A percentile compares a stretch with the other conserved stretches of the same genome.
These are phyloP conservation scores for Podarcis siculus DNA, from an alignment of 2,797 vertebrate species.

Conservation along the genomic window DNA sequence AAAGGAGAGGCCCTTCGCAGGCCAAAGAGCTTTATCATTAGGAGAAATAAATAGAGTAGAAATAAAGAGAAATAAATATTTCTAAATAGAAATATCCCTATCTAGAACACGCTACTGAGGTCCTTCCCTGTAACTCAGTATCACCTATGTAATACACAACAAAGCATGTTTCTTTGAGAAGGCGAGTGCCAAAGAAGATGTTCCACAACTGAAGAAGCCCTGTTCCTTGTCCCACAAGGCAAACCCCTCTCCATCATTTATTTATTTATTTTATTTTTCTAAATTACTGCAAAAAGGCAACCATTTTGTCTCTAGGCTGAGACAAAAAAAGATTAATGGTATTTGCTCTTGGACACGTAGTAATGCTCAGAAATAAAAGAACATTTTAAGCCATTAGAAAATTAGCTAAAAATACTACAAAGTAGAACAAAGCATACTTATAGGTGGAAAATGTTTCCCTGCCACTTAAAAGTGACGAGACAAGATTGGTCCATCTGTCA, in stretches of 20 bases:
- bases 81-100: too few relatives aligned
- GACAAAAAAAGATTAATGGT: background rate
- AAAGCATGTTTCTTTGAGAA: background rate
- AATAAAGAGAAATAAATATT: too few relatives aligned
- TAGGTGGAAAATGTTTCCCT: conserved; percentile 6
- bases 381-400: background rate
- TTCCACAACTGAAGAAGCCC: background rate
- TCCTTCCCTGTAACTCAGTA: too few relatives aligned
- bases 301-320: background rate
- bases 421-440: conserved; percentile 6
- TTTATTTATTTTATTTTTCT: background rate
- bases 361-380: background rate
- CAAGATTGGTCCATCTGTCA: conserved; percentile 31
- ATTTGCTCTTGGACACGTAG: background rate
- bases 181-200: background rate
- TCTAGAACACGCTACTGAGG: too few relatives aligned
- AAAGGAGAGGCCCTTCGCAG: background rate
- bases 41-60: too few relatives aligned
- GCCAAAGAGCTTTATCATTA: background rate
- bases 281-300: background rate
- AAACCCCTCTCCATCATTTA: background rate
- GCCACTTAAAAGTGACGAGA: conserved; percentile 25
- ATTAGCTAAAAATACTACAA: background rate
- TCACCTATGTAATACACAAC: too few relatives aligned
- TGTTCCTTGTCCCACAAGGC: background rate